Percentiles rank a stretch among this genome's conserved stretches.
phyloP scores from a whole-genome alignment of 1,140 invertebrate species.

The Hypothenemus hampei region DNA sequence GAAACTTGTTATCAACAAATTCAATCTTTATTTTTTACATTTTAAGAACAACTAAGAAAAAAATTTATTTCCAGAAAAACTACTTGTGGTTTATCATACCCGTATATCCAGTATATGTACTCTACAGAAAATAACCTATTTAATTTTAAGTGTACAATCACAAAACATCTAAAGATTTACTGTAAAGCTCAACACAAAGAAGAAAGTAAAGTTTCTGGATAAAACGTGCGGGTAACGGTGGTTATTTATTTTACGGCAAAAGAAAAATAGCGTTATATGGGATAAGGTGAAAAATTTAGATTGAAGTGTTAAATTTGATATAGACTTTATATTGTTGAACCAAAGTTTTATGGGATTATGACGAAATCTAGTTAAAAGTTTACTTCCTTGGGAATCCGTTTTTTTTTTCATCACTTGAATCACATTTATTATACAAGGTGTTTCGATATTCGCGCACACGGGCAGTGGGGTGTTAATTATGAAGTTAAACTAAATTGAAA shows the following conservation, averaged over 20 bases:
- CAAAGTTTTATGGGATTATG: conserved; percentile 9
- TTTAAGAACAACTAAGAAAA: too few species aligned
- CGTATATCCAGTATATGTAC: conserved; percentile 5
- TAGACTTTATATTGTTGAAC: conserved; percentile 13
- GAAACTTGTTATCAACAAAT: too few species aligned
- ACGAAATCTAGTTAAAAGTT: conserved; percentile 18
- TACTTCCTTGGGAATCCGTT: neutral
- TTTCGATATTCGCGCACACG: too few species aligned
- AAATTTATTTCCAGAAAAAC: too few species aligned
- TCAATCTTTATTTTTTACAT: too few species aligned
- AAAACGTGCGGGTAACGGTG: conserved; percentile 16
- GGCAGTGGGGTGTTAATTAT: too few species aligned
- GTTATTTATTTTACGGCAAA: conserved; percentile 22
- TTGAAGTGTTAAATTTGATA: conserved; percentile 24
- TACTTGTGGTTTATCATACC: neutral
- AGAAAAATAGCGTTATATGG: conserved; percentile 21
- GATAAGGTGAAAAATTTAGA: conserved; percentile 22
- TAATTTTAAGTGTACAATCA: conserved; percentile 22
- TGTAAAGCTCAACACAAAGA: conserved; percentile 22
- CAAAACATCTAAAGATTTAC: conserved; percentile 20
- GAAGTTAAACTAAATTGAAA: too few species aligned
- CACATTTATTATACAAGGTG: neutral
- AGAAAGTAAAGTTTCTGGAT: conserved; percentile 19
- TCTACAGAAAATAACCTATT: conserved; percentile 10
- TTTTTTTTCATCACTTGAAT: neutral